Percentiles rank a stretch among this genome's conserved stretches.
These are phyloP conservation scores for Phylloscopus collybita DNA, from an alignment of 2,797 vertebrate genomes.

Conservation along the genomic window DNA sequence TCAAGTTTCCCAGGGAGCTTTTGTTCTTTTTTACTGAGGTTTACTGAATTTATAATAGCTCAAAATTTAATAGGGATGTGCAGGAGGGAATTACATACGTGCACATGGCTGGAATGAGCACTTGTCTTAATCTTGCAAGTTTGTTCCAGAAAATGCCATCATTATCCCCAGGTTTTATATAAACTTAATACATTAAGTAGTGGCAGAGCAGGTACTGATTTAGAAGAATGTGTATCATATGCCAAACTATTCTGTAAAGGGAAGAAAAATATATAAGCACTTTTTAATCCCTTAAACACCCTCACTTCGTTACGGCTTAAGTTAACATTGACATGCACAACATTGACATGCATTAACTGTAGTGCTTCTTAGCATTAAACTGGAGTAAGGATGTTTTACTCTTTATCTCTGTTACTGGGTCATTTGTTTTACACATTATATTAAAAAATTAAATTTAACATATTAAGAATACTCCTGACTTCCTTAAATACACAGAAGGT, in stretches of 20 bases:
- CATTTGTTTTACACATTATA: background rate
- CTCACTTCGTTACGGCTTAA: background rate
- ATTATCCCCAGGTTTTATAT: background rate
- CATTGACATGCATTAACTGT: background rate
- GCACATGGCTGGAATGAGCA: background rate
- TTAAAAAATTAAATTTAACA: background rate
- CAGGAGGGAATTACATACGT: background rate
- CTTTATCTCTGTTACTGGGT: background rate
- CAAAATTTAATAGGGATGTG: background rate
- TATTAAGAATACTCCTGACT: background rate
- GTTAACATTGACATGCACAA: background rate
- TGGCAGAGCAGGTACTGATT: background rate
- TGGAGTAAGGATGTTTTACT: background rate
- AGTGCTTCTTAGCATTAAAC: background rate
- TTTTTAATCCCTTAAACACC: background rate
- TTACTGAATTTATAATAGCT: background rate
- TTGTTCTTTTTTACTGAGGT: background rate
- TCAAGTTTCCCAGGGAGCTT: background rate
- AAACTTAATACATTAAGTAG: background rate
- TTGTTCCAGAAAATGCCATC: background rate
- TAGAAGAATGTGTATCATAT: background rate
- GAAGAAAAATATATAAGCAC: background rate
- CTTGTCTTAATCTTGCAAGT: background rate
- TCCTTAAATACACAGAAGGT: background rate
- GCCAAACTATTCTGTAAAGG: background rate